Conservation (phyloP, 2,888 invertebrate species). For the Coelopa pilipes region DNA sequence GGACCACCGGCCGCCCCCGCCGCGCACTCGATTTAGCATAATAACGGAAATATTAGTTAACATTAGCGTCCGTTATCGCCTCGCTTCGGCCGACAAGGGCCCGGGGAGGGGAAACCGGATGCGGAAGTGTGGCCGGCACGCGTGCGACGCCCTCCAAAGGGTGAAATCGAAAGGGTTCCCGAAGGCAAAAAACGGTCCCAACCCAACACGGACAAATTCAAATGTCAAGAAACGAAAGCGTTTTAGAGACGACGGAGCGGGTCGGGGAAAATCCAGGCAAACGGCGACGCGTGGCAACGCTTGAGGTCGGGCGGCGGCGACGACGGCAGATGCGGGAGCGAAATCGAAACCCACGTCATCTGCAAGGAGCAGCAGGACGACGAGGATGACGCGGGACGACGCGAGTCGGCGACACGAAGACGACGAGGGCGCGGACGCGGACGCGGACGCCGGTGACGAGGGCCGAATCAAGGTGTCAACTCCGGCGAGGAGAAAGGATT, state of each 20-base stretch:
- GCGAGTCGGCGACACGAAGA: not conserved
- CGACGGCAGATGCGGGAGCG: slow-evolving; percentile 5
- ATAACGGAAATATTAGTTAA: slow-evolving; percentile 26
- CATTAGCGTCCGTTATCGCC: slow-evolving; percentile 2
- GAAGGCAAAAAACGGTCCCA: not conserved
- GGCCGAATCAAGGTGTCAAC: slow-evolving; percentile 28
- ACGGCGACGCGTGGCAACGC: slow-evolving; percentile 20
- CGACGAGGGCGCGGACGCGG: not conserved
- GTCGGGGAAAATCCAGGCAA: slow-evolving; percentile 3
- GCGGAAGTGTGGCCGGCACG: slow-evolving; percentile 34
- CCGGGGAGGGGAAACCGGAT: slow-evolving; percentile 19
- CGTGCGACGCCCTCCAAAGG: slow-evolving; percentile 15
- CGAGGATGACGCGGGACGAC: not conserved
- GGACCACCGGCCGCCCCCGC: not conserved
- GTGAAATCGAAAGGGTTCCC: slow-evolving; percentile 27
- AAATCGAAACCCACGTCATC: not conserved
- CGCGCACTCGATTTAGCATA: not conserved
- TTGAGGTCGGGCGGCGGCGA: not conserved
- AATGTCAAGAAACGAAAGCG: slow-evolving; percentile 31
- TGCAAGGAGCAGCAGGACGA: not conserved
- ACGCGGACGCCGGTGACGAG: not conserved
- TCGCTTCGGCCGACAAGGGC: no score
- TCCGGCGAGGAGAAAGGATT: slow-evolving; percentile 17
- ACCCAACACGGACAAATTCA: slow-evolving; percentile 15
- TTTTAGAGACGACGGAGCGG: slow-evolving; percentile 4